phyloP scores from a whole-genome alignment of 2,888 invertebrate species.

The Leptinotarsa peninsularis region DNA sequence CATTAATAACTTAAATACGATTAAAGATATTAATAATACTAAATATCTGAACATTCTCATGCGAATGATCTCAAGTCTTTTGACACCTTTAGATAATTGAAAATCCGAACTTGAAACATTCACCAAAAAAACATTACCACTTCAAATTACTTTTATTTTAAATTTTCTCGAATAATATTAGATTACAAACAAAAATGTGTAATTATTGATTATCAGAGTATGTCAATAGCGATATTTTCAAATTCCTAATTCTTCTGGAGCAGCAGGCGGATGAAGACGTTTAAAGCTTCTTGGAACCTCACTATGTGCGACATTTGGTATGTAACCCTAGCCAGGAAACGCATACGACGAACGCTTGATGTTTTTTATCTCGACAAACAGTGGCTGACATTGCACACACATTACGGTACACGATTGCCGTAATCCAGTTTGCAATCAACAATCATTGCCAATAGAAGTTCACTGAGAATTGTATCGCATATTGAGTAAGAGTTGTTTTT shows the following conservation, averaged over 20 bases:
- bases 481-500: not conserved
- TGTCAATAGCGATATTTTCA: not conserved
- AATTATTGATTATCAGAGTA: not conserved
- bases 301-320: constrained; percentile 28
- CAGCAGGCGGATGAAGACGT: constrained; percentile 23
- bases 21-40: no score
- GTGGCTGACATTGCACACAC: constrained; percentile 14
- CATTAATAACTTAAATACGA: no score
- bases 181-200: no score
- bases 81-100: no score
- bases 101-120: no score
- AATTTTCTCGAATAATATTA: no score
- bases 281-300: constrained; percentile 27
- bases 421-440: constrained; percentile 1
- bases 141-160: no score
- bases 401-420: constrained; percentile 13
- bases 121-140: no score
- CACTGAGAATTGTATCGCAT: not conserved
- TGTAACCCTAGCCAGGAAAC: constrained; percentile 29
- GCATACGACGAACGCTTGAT: constrained; percentile 20
- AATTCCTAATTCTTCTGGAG: constrained; percentile 7
- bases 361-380: constrained; percentile 19
- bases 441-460: constrained; percentile 12
- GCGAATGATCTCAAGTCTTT: no score
- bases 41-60: no score